Percentiles rank a stretch among this genome's conserved stretches.
Conservation (phyloP, 2,113 vertebrate genomes). For the Alethe castanea region DNA sequence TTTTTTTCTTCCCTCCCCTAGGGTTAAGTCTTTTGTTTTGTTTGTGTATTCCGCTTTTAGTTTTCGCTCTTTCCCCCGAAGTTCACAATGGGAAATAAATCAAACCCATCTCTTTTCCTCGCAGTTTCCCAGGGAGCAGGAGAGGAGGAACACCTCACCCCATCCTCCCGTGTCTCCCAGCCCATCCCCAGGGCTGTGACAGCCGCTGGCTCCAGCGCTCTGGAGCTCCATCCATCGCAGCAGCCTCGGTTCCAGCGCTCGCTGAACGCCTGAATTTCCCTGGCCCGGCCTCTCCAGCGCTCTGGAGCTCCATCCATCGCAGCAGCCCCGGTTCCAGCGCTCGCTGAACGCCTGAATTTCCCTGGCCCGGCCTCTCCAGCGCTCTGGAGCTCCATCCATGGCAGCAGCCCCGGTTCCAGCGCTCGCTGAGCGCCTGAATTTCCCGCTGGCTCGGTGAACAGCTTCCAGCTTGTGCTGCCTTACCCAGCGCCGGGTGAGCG, state of each 20-base stretch:
- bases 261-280: conserved; percentile 49
- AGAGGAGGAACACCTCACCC: conserved; percentile 2
- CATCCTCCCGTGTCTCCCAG: not conserved
- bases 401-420: conserved; percentile 34
- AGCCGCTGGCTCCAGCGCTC: not conserved
- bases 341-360: too few relatives aligned
- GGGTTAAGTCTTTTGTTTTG: conserved; percentile 18
- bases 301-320: too few relatives aligned
- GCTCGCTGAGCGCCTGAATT: conserved; percentile 16
- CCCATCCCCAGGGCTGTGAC: not conserved
- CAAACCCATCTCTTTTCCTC: not conserved
- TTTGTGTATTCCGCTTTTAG: not conserved
- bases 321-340: too few relatives aligned
- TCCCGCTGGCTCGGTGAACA: conserved; percentile 60
- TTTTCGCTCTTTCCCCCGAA: not conserved
- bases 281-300: not conserved
- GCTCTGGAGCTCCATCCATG: conserved; percentile 31
- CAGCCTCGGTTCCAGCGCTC: conserved; percentile 15
- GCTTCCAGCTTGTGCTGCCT: conserved; percentile 65
- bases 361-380: not conserved
- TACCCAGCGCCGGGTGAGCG: conserved; percentile 41
- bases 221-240: conserved; percentile 45
- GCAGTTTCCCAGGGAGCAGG: conserved; percentile 8
- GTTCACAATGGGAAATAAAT: conserved; percentile 24
- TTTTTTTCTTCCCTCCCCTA: not conserved